phyloP scores from a whole-genome alignment of 1,140 invertebrate species.

The Drosophila suzukii region DNA sequence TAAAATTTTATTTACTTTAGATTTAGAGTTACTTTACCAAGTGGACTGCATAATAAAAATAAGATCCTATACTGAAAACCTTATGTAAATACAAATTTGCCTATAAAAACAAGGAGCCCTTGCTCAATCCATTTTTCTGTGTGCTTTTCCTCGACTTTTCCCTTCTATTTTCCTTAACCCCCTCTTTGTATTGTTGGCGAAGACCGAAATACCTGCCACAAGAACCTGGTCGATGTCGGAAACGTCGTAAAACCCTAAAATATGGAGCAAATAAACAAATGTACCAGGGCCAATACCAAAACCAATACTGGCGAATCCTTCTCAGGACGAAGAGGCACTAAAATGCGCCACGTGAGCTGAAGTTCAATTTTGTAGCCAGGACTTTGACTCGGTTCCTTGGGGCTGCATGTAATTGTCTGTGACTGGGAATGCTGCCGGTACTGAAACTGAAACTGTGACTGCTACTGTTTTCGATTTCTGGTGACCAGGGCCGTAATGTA shows the following conservation, averaged over 20 bases:
- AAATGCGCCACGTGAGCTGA: slow-evolving; percentile 80
- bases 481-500: slow-evolving; percentile 65
- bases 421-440: slow-evolving; percentile 36
- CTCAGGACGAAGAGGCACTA: slow-evolving; percentile 55
- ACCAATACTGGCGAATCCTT: slow-evolving; percentile 31
- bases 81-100: background rate
- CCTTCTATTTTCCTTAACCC: background rate
- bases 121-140: background rate
- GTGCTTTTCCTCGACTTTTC: slow-evolving; percentile 4
- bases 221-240: slow-evolving; percentile 74
- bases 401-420: slow-evolving; percentile 78
- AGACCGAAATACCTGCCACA: slow-evolving; percentile 72
- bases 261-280: slow-evolving; percentile 83
- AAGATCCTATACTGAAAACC: too few species aligned
- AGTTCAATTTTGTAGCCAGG: slow-evolving; percentile 66
- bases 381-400: slow-evolving; percentile 25
- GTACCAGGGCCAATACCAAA: slow-evolving; percentile 58
- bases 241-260: slow-evolving; percentile 78
- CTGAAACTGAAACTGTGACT: slow-evolving; percentile 39
- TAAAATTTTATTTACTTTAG: too few species aligned
- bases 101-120: background rate
- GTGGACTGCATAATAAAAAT: too few species aligned
- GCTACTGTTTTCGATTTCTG: slow-evolving; percentile 31
- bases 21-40: too few species aligned
- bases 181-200: slow-evolving; percentile 30